Base-by-base conservation (phyloP, 23 tunicate genomes). In the Trididemnum clinides region DNA sequence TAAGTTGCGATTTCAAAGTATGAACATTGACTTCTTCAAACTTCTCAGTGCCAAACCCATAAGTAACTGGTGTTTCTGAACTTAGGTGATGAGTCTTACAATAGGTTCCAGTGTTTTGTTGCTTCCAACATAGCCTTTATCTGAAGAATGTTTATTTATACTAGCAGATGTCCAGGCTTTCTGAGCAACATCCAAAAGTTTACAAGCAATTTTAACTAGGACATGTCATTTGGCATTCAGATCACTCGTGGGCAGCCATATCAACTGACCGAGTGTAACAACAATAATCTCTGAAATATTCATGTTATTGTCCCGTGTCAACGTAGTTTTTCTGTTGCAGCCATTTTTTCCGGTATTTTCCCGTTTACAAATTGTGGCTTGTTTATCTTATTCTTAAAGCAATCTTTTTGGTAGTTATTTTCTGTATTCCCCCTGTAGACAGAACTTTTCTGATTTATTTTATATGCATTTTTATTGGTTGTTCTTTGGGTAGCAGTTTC, bases 151-250 rank as follows among this genome's bases (percentile, higher is more conserved):
- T 63, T 25, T 22, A 63, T n/a, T n/a, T n/a, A n/a, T n/a, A n/a
- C n/a, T n/a, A n/a, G n/a, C 57, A 49, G 57, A 63, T 63, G 70
- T 63, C 70, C 21, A 63, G n/a, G 28, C 70, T 63, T 63, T 22
- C 26, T 21, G 28, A 25, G 26, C 28, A 63, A 22, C 26, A n/a
- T 21, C 70, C 70, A n/a, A 7, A n/a, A n/a, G 70, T 63, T 25
- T 25, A 63, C 22, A 63, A n/a, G 22, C 70, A 63, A 63, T 63
- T 63, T 25, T 6, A n/a, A 22, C 28, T n/a, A 63, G 70, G 70
- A 63, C 22, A n/a, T n/a, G n/a, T n/a, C n/a, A 25, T 63, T 10
- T 22, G 70, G 6, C 70, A 22, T 5, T n/a, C 70, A n/a, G 28
- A 63, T 25, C 26, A 22, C 26, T n/a, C 6, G 28, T 63, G 70